Evolutionary conservation across 2,797 vertebrate species (phyloP).

Genomic region (Pitangus sulphuratus): DNA sequence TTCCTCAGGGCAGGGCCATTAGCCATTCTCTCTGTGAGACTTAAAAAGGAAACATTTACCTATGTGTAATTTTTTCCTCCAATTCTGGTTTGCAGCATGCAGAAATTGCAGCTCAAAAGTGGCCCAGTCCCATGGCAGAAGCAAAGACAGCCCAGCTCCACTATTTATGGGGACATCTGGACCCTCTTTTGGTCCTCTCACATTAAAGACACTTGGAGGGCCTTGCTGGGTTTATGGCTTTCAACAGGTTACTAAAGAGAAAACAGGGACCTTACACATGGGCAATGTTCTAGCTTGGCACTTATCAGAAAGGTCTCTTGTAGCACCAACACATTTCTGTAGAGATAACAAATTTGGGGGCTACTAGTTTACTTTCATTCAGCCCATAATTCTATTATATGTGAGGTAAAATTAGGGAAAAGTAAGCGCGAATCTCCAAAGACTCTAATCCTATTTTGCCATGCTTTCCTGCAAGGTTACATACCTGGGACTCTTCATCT

Average conservation of each 20-base stretch:
- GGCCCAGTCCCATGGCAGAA: background rate
- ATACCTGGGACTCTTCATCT: background rate
- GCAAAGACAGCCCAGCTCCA: background rate
- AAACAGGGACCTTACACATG: background rate
- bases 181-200: background rate
- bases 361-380: background rate
- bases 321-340: background rate
- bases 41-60: background rate
- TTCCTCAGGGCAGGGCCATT: background rate
- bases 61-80: background rate
- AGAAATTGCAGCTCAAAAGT: background rate
- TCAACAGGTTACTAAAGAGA: background rate
- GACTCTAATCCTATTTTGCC: background rate
- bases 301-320: background rate
- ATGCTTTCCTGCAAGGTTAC: background rate
- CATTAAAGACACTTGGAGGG: background rate
- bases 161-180: background rate
- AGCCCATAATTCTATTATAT: background rate
- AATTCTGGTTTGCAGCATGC: background rate
- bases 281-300: background rate
- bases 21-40: background rate
- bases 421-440: background rate
- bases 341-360: background rate
- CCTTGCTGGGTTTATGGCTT: background rate
- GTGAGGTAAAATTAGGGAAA: background rate